Evolutionary conservation across 2,797 vertebrate species (phyloP).

Genomic region (Cyprinella venusta): DNA sequence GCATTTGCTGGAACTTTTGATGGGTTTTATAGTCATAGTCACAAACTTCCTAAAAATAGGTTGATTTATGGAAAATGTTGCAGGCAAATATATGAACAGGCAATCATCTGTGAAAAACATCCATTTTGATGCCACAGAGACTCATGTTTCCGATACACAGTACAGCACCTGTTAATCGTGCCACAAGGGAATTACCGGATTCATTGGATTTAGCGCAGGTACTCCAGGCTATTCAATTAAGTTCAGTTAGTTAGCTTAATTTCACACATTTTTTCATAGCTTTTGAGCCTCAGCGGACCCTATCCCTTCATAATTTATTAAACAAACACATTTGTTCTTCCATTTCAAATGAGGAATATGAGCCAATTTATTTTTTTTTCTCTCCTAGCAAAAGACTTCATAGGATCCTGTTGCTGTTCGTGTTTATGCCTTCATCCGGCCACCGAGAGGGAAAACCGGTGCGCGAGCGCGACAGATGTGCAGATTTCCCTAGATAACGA

Average conservation of each 20-base stretch:
- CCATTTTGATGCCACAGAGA: neutral
- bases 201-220: constrained; percentile 6
- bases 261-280: constrained; percentile 22
- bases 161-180: neutral
- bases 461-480: neutral
- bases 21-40: neutral
- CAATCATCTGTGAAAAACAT: neutral
- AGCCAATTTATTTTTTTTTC: constrained; percentile 16
- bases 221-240: constrained; percentile 37
- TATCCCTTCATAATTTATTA: neutral
- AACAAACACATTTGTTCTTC: constrained; percentile 41
- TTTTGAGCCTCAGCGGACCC: constrained; percentile 11
- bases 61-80: neutral
- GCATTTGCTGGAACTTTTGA: neutral
- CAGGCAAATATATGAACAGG: neutral
- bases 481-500: neutral
- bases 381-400: constrained; percentile 4
- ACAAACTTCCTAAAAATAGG: neutral
- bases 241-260: constrained; percentile 29
- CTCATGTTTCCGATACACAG: neutral
- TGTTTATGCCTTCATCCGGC: neutral
- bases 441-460: neutral
- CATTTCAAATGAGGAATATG: neutral
- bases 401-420: neutral
- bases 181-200: neutral